Evolutionary conservation across 2,888 invertebrate genomes (phyloP), one percentile per base, ranked within the genome.

Genomic region (Euzetes globulus): DNA sequence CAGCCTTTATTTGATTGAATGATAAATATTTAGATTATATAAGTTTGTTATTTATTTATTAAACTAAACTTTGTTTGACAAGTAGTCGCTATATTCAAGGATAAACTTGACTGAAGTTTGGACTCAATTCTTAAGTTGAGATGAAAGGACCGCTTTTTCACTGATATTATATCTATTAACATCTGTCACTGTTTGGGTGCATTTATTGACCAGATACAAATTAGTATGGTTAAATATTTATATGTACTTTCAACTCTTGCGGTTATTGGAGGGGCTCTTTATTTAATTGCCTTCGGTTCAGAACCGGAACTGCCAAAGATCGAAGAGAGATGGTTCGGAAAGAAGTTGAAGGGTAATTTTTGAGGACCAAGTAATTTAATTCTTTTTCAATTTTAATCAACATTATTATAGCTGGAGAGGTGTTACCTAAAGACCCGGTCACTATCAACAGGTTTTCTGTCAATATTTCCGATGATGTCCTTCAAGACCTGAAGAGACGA

Each of bases 401-500:
- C 17, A 58, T n/a, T 65, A 22, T 58, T 15, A 52, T 5, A 47
- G 58, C n/a, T 5, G 74, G 70, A 22, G 27, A 71, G 13, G 45
- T 58, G 7, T 27, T 73, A 3, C 73, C 73, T 29, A 60, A 27
- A 25, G 76, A 76, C 33, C 74, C 75, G 29, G 33, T 29, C 2
- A 15, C 27, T 25, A 75, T 76, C 29, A 50, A 72, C n/a, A 63
- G 41, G 50, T 73, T 76, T 55, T 71, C 58, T 9, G 60, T 76
- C 19, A 58, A 73, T 41, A 41, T 77, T 37, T 29, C 71, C 0
- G 73, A 76, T 15, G 60, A 71, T 29, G 75, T 74, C 11, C 50
- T 78, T 6, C 52, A 71, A 15, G 78, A 78, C 79, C 83, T 91
- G 60, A 86, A 86, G 78, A 79, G 83, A 22, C 85, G 89, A 72